Percentiles rank a stretch among this genome's conserved stretches.
phyloP scores from a whole-genome alignment of 2,888 invertebrate species.

The Yponomeuta plumbellus region DNA sequence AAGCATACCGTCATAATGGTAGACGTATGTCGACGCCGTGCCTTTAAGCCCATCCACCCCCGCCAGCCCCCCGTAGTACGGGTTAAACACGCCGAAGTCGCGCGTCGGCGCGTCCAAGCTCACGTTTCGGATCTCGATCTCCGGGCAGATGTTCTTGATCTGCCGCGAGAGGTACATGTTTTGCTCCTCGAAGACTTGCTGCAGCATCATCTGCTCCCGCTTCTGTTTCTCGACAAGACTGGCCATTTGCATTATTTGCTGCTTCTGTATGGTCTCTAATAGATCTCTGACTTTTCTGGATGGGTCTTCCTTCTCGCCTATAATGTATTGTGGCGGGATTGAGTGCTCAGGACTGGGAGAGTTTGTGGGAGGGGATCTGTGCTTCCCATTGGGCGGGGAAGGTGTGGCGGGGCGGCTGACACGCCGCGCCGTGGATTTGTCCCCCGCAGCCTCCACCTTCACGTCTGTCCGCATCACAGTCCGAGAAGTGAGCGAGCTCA shows the following conservation, averaged over 20 bases:
- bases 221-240: constrained; percentile 79
- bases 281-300: constrained; percentile 56
- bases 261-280: constrained; percentile 75
- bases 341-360: not conserved
- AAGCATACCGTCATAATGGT: not conserved
- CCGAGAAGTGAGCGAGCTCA: not conserved
- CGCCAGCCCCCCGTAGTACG: not conserved
- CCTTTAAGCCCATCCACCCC: not conserved
- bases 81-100: not conserved
- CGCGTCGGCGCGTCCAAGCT: constrained; percentile 41
- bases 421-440: not conserved
- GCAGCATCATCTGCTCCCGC: constrained; percentile 78
- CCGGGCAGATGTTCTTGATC: constrained; percentile 51
- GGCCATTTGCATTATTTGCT: constrained; percentile 80
- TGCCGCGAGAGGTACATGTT: constrained; percentile 76
- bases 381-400: constrained; percentile 12
- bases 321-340: constrained; percentile 19
- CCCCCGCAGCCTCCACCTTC: not conserved
- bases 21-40: not conserved
- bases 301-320: constrained; percentile 51
- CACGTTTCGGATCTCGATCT: not conserved
- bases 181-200: constrained; percentile 80
- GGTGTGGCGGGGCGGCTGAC: not conserved
- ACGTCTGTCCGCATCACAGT: not conserved
- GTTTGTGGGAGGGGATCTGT: not conserved